These are phyloP conservation scores for Muntiacus reevesi DNA, from an alignment of 2,113 vertebrate genomes.

Conservation along the genomic window DNA sequence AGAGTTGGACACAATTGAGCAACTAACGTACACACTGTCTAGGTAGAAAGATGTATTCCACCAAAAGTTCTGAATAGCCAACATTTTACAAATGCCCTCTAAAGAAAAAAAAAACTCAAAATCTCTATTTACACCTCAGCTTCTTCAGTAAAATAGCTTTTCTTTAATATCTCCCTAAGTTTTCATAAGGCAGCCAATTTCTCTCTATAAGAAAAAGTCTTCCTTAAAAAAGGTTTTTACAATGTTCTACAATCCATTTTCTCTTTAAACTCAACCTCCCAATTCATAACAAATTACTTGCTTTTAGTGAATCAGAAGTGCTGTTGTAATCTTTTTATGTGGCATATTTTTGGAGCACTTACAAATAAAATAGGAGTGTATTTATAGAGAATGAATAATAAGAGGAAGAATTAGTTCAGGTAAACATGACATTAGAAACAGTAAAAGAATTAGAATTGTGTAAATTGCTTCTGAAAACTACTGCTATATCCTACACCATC, in stretches of 20 bases:
- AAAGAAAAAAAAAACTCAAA: background rate
- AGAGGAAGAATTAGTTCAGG: conserved; percentile 65
- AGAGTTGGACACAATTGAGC: background rate
- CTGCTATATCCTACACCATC: conserved; percentile 33
- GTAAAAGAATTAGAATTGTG: conserved; percentile 52
- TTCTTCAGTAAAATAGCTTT: background rate
- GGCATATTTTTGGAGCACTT: conserved; percentile 43
- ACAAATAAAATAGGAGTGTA: conserved; percentile 50
- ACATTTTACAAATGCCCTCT: background rate
- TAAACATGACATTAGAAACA: conserved; percentile 72
- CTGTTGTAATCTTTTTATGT: conserved; percentile 39
- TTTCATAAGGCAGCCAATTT: conserved; percentile 19
- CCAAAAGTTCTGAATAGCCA: background rate
- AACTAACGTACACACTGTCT: background rate
- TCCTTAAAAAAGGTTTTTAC: conserved; percentile 20
- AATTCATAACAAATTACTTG: conserved; percentile 40
- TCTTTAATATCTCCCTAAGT: conserved; percentile 21
- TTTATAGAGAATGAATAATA: conserved; percentile 58
- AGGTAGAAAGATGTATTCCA: background rate
- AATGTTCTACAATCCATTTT: conserved; percentile 4
- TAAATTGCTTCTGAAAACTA: conserved; percentile 59
- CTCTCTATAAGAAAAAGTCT: background rate
- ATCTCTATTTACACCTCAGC: background rate
- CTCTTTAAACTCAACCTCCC: conserved; percentile 12
- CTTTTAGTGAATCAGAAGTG: conserved; percentile 52